Percentiles rank a stretch among this genome's conserved stretches.
phyloP scores from a whole-genome alignment of 2,888 invertebrate species.

The Rhodophaea formosa region DNA sequence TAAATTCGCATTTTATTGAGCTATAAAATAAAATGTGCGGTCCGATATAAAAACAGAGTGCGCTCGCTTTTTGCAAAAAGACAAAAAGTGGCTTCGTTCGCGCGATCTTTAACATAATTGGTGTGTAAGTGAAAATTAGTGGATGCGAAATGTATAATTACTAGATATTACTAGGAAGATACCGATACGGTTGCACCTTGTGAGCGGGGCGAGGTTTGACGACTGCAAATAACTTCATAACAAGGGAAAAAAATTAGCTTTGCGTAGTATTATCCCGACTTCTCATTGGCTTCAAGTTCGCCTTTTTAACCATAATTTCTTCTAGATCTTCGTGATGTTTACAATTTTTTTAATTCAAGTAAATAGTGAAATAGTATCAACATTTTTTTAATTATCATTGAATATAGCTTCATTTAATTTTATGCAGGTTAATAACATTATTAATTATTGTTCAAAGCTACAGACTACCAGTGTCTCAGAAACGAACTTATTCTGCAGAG shows the following conservation, averaged over 20 bases:
- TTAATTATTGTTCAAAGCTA: too few relatives aligned
- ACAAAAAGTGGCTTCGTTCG: conserved; percentile 1
- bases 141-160: conserved; percentile 47
- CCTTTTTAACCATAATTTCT: too few relatives aligned
- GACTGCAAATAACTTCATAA: background rate
- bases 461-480: too few relatives aligned
- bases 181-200: conserved; percentile 49
- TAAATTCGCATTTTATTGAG: too few relatives aligned
- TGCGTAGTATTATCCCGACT: background rate
- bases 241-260: background rate
- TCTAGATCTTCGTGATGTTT: too few relatives aligned
- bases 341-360: too few relatives aligned
- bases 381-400: too few relatives aligned
- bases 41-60: background rate
- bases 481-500: too few relatives aligned
- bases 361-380: too few relatives aligned
- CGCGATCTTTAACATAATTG: conserved; percentile 31
- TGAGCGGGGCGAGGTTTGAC: background rate
- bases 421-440: too few relatives aligned
- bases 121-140: conserved; percentile 56
- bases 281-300: too few relatives aligned
- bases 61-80: background rate
- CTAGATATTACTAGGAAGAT: conserved; percentile 43
- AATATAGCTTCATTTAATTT: too few relatives aligned
- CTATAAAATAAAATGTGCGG: background rate